Conservation (phyloP, 2,797 vertebrate genomes). For the Catharus ustulatus region DNA sequence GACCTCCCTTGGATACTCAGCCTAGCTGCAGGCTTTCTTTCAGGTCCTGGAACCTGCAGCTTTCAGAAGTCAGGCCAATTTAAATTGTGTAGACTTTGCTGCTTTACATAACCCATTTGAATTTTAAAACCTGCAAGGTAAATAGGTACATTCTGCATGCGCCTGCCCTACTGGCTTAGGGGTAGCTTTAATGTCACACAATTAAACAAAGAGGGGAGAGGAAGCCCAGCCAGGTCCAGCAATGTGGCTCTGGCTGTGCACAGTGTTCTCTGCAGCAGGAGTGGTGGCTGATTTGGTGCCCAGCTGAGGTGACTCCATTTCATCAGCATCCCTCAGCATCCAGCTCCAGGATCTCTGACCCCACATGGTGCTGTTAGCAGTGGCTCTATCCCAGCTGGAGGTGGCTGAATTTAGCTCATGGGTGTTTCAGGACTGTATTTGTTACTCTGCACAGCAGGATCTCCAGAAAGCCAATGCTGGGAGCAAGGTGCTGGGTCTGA, state of each 20-base stretch:
- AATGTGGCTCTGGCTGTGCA: fast-evolving
- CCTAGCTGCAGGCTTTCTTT: conserved; percentile 58
- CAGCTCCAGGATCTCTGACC: neutral
- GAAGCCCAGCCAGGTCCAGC: neutral
- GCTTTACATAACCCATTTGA: conserved; percentile 62
- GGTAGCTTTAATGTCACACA: neutral
- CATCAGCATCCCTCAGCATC: neutral
- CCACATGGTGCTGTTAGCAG: fast-evolving
- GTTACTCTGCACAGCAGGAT: neutral
- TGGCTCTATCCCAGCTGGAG: neutral
- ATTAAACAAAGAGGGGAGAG: neutral
- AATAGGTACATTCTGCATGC: conserved; percentile 8
- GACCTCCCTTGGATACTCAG: conserved; percentile 56
- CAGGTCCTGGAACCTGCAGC: conserved; percentile 51
- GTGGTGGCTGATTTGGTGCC: neutral
- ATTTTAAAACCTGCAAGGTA: conserved; percentile 54
- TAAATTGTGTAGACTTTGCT: conserved; percentile 62
- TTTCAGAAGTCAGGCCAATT: conserved; percentile 61
- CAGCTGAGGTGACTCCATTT: neutral
- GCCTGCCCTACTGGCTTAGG: neutral
- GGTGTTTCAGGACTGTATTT: neutral
- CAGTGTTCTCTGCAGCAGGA: neutral
- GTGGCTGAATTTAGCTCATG: neutral
- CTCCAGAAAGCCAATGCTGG: neutral
- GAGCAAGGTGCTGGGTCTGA: neutral